These are phyloP conservation scores for Calephelis virginiensis DNA, from an alignment of 1,140 invertebrate genomes.

Conservation along the genomic window DNA sequence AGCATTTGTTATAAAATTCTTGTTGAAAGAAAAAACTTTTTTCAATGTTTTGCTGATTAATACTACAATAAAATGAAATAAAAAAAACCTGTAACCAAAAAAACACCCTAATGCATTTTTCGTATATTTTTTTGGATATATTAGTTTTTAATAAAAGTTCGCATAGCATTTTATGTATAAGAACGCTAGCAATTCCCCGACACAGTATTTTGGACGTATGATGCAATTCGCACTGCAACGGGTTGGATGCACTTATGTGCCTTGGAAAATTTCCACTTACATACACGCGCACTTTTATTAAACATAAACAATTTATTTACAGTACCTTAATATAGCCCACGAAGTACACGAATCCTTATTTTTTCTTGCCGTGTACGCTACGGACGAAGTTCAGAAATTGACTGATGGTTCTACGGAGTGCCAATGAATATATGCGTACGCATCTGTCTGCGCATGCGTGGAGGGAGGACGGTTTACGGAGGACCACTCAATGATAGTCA, in stretches of 20 bases:
- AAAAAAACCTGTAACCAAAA: background rate
- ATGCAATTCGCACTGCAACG: conserved; percentile 64
- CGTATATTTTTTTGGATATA: background rate
- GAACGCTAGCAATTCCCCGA: conserved; percentile 44
- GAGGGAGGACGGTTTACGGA: conserved; percentile 48
- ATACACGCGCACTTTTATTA: conserved; percentile 24
- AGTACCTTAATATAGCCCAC: conserved; percentile 51
- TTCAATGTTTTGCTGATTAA: too few species aligned
- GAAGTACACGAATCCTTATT: conserved; percentile 41
- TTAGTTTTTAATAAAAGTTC: conserved; percentile 37
- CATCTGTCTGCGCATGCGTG: conserved; percentile 60
- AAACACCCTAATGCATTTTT: background rate
- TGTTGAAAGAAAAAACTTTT: too few species aligned
- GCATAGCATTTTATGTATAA: conserved; percentile 40
- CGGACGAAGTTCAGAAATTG: conserved; percentile 49
- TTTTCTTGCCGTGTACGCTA: conserved; percentile 23
- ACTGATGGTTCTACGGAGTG: conserved; percentile 54
- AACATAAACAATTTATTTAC: conserved; percentile 42
- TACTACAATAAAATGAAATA: too few species aligned
- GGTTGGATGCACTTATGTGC: conserved; percentile 27
- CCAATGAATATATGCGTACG: conserved; percentile 67
- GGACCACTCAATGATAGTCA: conserved; percentile 24
- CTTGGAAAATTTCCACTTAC: conserved; percentile 17
- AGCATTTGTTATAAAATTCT: too few species aligned
- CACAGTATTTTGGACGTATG: conserved; percentile 49